These are phyloP conservation scores for Bujurquina vittata DNA, from an alignment of 2,113 vertebrate species.

Conservation along the genomic window DNA sequence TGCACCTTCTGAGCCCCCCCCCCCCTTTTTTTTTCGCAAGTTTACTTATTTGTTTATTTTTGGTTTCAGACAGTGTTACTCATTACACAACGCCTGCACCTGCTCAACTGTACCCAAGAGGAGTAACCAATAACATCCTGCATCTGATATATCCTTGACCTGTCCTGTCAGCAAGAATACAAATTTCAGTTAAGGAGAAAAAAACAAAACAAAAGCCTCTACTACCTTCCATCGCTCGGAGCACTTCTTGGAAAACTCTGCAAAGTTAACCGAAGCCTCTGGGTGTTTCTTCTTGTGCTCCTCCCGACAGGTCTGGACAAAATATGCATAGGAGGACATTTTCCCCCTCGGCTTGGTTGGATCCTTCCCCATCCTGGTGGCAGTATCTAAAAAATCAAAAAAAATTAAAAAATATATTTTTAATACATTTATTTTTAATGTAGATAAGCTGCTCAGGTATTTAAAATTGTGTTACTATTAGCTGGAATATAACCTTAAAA, in stretches of 20 bases:
- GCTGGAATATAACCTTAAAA: neutral
- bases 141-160: neutral
- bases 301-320: constrained; percentile 96
- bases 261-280: constrained; percentile 93
- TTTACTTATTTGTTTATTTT: neutral
- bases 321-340: constrained; percentile 97
- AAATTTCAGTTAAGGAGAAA: neutral
- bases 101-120: neutral
- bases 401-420: neutral
- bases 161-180: neutral
- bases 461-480: neutral
- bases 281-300: constrained; percentile 99
- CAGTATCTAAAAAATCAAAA: constrained; percentile 56
- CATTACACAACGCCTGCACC: neutral
- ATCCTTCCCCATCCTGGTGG: constrained; percentile 92
- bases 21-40: neutral
- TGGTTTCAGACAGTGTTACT: neutral
- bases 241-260: constrained; percentile 97
- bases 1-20: neutral
- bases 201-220: accelerated
- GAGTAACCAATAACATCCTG: neutral
- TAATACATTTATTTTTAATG: neutral
- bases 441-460: neutral
- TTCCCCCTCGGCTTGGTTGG: constrained; percentile 94
- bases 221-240: constrained; percentile 96